Evolutionary conservation across 2,113 vertebrate genomes (phyloP), one percentile per base, ranked within the genome.

Genomic region (Dendropsophus ebraccatus): DNA sequence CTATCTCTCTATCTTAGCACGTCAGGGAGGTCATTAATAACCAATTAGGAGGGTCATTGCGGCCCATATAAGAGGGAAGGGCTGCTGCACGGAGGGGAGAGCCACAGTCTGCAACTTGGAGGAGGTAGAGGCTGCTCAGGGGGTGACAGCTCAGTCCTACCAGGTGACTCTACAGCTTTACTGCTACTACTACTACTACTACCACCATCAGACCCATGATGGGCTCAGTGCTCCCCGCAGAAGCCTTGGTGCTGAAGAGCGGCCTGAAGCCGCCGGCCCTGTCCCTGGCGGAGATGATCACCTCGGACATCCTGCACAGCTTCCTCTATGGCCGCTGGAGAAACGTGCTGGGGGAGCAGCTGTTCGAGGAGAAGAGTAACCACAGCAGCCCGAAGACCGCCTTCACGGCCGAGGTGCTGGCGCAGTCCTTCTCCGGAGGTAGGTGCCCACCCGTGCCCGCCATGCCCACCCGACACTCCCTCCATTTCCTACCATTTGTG

Each of bases 251-350:
- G 87, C 95, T 98, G 73, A 99, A 97, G 92, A 94, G 96, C 10
- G 96, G 96, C 88, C 94, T 97, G 91, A 97, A 98, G 90, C 93
- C 94, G 49, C 96, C 93, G 81, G 92, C 94, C 79, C 93, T 96
- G 74, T 94, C 96, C 62, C 92, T 97, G 91, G 96, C 97, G 9
- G 97, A 99, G 89, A 96, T 97, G 90, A 99, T 99, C 96, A 98
- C 97, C 87, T 97, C 97, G 81, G 97, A 99, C 91, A 97, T 98
- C 90, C 96, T 99, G 70, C 97, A 99, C 96, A 98, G 97, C 89
- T 99, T 98, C 89, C 92, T 99, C 87, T 98, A 99, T 91, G 98
- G 97, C 87, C 94, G 97, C 82, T 99, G 98, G 98, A 96, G 97
- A 88, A 99, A 97, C 92, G 96, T 96, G 74, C 92, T 99, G 87